A percentile compares a stretch with the other conserved stretches of the same genome.
Evolutionary conservation across 2,888 invertebrate genomes (phyloP).

Genomic region (Pteria penguin): DNA sequence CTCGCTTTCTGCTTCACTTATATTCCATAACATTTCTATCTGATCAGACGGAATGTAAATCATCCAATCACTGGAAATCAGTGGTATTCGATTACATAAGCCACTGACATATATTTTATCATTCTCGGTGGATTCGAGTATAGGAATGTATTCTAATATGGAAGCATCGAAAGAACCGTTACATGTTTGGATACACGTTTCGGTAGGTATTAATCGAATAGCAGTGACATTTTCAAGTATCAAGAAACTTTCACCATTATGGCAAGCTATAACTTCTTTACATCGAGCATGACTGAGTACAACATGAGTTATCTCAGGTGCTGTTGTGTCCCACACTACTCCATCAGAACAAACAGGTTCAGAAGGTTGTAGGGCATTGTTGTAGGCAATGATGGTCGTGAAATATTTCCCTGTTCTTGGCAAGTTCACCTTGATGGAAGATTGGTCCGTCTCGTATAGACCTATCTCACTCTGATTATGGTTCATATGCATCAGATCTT

Average conservation of each 20-base stretch:
- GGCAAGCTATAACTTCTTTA: slow-evolving; percentile 30
- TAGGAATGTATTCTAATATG: background rate
- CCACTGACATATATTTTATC: background rate
- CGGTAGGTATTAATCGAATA: slow-evolving; percentile 6
- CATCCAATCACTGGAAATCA: slow-evolving; percentile 30
- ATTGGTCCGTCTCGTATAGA: too few relatives aligned
- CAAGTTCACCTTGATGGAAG: too few relatives aligned
- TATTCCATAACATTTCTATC: background rate
- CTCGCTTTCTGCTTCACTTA: background rate
- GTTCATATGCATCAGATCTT: too few relatives aligned
- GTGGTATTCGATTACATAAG: slow-evolving; percentile 1
- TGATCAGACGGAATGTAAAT: slow-evolving; percentile 10
- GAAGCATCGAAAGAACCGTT: background rate
- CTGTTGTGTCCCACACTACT: slow-evolving; percentile 48
- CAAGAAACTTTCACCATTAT: slow-evolving; percentile 28
- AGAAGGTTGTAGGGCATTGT: too few relatives aligned
- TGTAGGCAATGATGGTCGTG: too few relatives aligned
- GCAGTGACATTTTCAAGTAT: slow-evolving; percentile 39
- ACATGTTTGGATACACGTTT: slow-evolving; percentile 23
- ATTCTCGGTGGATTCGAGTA: background rate
- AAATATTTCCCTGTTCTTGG: too few relatives aligned
- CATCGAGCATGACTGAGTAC: slow-evolving; percentile 37
- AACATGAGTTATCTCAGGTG: slow-evolving; percentile 45
- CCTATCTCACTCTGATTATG: too few relatives aligned
- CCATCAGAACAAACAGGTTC: slow-evolving; percentile 72